Evolutionary conservation across 2,888 invertebrate species (phyloP).

Genomic region (Ariolimax columbianus): DNA sequence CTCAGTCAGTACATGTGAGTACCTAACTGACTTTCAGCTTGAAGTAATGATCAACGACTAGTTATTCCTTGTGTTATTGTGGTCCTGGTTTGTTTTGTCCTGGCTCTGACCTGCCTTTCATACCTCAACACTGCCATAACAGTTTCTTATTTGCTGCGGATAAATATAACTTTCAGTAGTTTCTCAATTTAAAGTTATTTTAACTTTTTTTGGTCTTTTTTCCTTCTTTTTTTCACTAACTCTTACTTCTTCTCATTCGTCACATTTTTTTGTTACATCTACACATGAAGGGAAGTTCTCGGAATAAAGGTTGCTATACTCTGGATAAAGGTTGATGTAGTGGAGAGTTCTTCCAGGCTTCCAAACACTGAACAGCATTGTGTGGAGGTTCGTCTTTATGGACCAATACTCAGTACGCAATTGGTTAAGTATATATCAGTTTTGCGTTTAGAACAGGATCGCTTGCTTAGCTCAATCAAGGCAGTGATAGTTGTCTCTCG

Average conservation of each 20-base stretch:
- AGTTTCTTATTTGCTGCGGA: neutral
- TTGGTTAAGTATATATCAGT: too few species aligned
- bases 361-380: too few species aligned
- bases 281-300: too few species aligned
- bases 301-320: too few species aligned
- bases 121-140: neutral
- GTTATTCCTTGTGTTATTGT: neutral
- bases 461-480: too few species aligned
- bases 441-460: neutral
- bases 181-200: neutral
- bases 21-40: conserved; percentile 8
- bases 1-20: conserved; percentile 72
- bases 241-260: too few species aligned
- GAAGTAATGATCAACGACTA: neutral
- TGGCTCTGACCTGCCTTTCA: neutral
- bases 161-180: neutral
- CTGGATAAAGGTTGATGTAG: neutral
- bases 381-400: too few species aligned
- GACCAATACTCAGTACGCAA: too few species aligned
- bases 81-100: neutral
- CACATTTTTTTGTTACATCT: too few species aligned
- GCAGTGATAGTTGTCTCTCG: too few species aligned
- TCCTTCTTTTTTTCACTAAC: too few species aligned
- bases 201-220: neutral
- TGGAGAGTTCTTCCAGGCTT: too few species aligned